Percentiles rank a stretch among this genome's conserved stretches.
Evolutionary conservation across 2,888 invertebrate genomes (phyloP).

Genomic region (Thyatira batis): DNA sequence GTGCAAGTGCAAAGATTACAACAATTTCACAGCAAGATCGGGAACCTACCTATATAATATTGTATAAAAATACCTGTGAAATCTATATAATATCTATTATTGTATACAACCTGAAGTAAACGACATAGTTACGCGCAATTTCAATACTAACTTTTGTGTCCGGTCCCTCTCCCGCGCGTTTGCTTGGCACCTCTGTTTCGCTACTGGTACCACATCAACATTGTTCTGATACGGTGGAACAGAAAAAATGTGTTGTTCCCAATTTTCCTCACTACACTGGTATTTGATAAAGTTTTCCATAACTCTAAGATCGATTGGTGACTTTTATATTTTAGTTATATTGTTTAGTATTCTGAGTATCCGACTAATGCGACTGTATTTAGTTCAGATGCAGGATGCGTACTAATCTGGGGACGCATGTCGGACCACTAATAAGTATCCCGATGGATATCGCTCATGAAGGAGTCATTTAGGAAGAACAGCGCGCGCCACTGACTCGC

Average conservation of each 20-base stretch:
- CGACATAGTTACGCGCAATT: conserved; percentile 8
- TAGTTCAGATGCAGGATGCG: conserved; percentile 45
- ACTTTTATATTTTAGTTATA: not conserved
- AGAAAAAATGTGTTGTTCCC: conserved; percentile 59
- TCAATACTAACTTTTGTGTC: conserved; percentile 88
- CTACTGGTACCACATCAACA: conserved; percentile 57
- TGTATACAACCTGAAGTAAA: not conserved
- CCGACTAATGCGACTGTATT: conserved; percentile 10
- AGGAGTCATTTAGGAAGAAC: conserved; percentile 81
- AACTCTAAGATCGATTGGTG: not conserved
- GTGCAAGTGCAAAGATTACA: too few species aligned
- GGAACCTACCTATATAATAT: too few species aligned
- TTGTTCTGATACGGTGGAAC: conserved; percentile 45
- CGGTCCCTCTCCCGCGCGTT: conserved; percentile 92
- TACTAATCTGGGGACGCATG: conserved; percentile 62
- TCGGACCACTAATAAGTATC: conserved; percentile 66
- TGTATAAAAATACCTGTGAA: too few species aligned
- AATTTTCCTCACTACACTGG: conserved; percentile 57
- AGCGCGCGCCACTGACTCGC: conserved; percentile 76
- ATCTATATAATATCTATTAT: not conserved
- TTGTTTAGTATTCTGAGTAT: conserved; percentile 2
- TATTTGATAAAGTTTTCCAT: conserved; percentile 69
- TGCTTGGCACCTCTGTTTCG: conserved; percentile 88
- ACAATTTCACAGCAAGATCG: too few species aligned
- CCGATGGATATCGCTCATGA: conserved; percentile 72